Percentiles rank a stretch among this genome's conserved stretches.
Evolutionary conservation across 2,113 vertebrate species (phyloP).

Genomic region (Plectropomus leopardus): DNA sequence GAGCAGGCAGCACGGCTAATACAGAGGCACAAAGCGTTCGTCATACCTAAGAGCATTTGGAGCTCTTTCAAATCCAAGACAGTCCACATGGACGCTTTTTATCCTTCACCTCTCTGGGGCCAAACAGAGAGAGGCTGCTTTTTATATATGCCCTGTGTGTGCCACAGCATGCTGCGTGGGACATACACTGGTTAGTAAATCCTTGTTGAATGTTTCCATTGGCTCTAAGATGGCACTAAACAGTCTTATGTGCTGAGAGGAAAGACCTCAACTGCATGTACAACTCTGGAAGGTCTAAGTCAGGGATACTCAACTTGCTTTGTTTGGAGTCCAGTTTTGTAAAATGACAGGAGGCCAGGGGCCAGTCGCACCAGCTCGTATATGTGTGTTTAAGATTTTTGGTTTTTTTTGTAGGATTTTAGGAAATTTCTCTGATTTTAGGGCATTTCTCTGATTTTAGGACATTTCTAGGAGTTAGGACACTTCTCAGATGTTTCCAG

Average conservation of each 20-base stretch:
- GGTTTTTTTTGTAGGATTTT: too few relatives aligned
- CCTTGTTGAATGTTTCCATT: not conserved
- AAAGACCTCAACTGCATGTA: not conserved
- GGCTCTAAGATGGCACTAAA: not conserved
- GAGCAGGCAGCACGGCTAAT: not conserved
- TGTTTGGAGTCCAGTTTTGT: too few relatives aligned
- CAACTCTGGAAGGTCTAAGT: too few relatives aligned
- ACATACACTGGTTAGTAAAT: not conserved
- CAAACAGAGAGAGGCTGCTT: not conserved
- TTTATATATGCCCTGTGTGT: not conserved
- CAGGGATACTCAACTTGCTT: too few relatives aligned
- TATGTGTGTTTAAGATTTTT: too few relatives aligned
- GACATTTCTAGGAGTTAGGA: too few relatives aligned
- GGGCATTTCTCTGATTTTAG: too few relatives aligned
- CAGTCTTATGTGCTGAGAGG: not conserved
- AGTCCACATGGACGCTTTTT: constrained; percentile 7
- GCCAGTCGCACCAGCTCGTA: too few relatives aligned
- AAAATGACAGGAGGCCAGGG: too few relatives aligned
- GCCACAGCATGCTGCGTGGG: not conserved
- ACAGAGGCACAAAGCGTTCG: not conserved
- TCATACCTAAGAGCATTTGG: constrained; percentile 18
- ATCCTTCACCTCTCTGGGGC: not conserved
- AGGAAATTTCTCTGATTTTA: too few relatives aligned
- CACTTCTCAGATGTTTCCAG: too few relatives aligned
- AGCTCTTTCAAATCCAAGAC: not conserved